phyloP scores from a whole-genome alignment of 2,797 vertebrate species.

The Lepilemur ruficaudatus region DNA sequence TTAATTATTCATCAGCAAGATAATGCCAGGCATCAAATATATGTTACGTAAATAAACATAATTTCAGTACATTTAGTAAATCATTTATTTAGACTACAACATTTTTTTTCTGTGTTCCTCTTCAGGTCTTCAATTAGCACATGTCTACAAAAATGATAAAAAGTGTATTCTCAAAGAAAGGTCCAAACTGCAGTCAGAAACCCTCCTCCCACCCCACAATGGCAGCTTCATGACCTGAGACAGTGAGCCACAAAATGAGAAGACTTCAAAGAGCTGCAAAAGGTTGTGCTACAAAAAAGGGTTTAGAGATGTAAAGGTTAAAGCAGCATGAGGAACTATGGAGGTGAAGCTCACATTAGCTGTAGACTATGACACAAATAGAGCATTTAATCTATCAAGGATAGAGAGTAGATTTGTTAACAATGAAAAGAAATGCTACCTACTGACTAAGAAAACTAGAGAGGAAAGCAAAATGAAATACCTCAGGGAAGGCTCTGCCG shows the following conservation, averaged over 20 bases:
- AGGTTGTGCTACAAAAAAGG: constrained; percentile 73
- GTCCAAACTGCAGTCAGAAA: constrained; percentile 64
- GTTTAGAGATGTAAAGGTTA: constrained; percentile 58
- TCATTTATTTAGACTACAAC: not conserved
- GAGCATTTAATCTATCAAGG: constrained; percentile 73
- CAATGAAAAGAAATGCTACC: constrained; percentile 68
- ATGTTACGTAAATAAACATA: not conserved
- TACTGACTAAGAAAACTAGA: constrained; percentile 59
- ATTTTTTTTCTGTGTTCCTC: not conserved
- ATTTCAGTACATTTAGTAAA: not conserved
- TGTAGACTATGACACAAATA: constrained; percentile 64
- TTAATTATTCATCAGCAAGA: not conserved
- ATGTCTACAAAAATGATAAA: not conserved
- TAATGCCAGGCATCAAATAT: not conserved
- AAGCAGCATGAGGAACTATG: constrained; percentile 64
- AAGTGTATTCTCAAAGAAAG: constrained; percentile 66
- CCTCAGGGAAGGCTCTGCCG: not conserved
- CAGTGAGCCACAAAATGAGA: constrained; percentile 59
- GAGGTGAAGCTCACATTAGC: constrained; percentile 73
- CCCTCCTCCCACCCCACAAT: not conserved
- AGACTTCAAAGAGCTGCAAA: constrained; percentile 79
- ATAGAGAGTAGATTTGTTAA: constrained; percentile 62
- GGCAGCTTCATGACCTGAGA: constrained; percentile 63
- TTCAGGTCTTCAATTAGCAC: not conserved
- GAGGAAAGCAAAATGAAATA: constrained; percentile 67